A percentile compares a stretch with the other conserved stretches of the same genome.
Conservation (phyloP, 2,797 vertebrate genomes). For the Alectoris magna region DNA sequence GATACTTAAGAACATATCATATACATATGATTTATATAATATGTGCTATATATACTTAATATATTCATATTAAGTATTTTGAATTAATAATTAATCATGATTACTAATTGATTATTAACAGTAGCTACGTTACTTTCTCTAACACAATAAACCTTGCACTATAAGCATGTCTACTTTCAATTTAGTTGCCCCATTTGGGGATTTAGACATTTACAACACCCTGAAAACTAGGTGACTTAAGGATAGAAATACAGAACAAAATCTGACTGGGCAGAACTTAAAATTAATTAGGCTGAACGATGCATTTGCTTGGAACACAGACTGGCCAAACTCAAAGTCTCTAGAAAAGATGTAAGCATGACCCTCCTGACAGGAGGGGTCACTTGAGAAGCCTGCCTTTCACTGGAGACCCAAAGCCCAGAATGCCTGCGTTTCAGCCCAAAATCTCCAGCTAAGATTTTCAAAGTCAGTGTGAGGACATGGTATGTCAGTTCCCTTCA, state of each 20-base stretch:
- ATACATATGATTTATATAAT: no score
- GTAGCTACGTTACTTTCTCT: neutral
- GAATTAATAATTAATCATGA: neutral
- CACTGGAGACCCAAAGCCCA: neutral
- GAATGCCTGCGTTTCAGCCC: neutral
- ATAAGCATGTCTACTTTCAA: neutral
- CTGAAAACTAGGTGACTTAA: neutral
- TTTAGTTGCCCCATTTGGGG: neutral
- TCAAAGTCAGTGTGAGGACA: neutral
- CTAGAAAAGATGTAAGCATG: fast-evolving
- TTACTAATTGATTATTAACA: neutral
- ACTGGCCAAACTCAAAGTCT: neutral
- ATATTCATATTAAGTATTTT: neutral
- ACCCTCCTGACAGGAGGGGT: fast-evolving
- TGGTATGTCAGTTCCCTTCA: neutral
- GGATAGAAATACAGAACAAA: neutral
- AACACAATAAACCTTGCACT: fast-evolving
- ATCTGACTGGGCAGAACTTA: neutral
- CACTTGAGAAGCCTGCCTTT: neutral
- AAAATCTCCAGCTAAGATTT: neutral
- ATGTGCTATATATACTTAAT: no score
- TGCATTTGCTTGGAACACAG: neutral
- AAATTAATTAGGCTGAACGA: neutral
- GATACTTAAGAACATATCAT: neutral
- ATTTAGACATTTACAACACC: neutral